Conservation (phyloP, 2,113 vertebrate species). For the Hylia prasina region DNA sequence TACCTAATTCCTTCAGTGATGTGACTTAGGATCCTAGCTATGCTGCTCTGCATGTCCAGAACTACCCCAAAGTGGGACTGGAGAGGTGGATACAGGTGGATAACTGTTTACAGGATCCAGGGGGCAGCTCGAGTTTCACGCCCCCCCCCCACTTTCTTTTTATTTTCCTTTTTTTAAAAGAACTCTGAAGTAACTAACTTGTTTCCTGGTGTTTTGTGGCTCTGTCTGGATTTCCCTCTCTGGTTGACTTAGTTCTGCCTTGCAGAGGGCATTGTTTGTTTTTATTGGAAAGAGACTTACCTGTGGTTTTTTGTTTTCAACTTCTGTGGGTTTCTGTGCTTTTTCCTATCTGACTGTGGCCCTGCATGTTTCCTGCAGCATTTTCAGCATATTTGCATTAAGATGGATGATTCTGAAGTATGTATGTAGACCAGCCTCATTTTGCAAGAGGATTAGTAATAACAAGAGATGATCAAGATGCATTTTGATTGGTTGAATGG, state of each 20-base stretch:
- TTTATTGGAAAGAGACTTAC: slow-evolving; percentile 1
- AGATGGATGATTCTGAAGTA: background rate
- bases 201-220: background rate
- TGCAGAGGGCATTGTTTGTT: background rate
- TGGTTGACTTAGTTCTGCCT: background rate
- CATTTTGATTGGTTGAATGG: background rate
- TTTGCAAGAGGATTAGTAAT: background rate
- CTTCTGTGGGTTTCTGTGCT: background rate
- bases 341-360: background rate
- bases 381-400: background rate
- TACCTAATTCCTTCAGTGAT: background rate
- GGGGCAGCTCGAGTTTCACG: background rate
- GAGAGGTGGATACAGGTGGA: background rate
- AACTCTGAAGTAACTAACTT: background rate
- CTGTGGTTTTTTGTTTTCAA: slow-evolving; percentile 19
- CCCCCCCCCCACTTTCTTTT: fast-evolving
- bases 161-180: too few species aligned
- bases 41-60: background rate
- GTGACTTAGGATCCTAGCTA: background rate
- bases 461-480: background rate
- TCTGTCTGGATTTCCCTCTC: background rate
- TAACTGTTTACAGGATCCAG: background rate
- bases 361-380: background rate
- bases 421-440: background rate
- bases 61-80: background rate